A percentile compares a stretch with the other conserved stretches of the same genome.
phyloP scores from a whole-genome alignment of 2,113 vertebrate genomes.

The Aix galericulata region DNA sequence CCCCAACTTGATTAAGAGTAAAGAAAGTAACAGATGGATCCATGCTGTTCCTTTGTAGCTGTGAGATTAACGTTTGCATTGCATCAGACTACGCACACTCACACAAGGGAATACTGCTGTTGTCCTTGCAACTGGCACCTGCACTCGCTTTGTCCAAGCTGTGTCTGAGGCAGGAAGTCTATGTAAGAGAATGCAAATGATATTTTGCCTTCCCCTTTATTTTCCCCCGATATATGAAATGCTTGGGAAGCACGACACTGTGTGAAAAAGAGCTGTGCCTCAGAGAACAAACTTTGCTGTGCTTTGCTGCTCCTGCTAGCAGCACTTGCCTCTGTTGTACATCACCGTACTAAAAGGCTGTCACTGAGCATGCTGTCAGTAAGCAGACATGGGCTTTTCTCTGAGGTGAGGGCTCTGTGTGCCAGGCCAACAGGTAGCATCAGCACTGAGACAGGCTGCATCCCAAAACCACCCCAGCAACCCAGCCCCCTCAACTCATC shows the following conservation, averaged over 20 bases:
- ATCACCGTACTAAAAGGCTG: neutral
- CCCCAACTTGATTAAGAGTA: slow-evolving; percentile 27
- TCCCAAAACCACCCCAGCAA: rapidly evolving
- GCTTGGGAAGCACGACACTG: rapidly evolving
- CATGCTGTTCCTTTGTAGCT: slow-evolving; percentile 68
- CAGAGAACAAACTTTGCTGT: neutral
- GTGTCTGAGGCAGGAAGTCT: neutral
- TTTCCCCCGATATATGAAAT: rapidly evolving
- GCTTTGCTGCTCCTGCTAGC: neutral
- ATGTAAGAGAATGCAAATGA: neutral
- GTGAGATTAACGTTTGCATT: slow-evolving; percentile 46
- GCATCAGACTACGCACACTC: neutral
- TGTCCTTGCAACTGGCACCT: slow-evolving; percentile 23
- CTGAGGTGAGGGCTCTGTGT: neutral
- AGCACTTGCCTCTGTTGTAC: neutral
- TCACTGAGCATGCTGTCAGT: rapidly evolving
- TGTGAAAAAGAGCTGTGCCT: neutral
- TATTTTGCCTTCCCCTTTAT: neutral
- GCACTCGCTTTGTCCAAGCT: neutral
- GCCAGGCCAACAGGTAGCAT: neutral
- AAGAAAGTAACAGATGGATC: slow-evolving; percentile 37
- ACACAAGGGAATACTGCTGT: neutral
- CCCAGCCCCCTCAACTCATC: neutral
- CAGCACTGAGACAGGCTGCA: rapidly evolving
- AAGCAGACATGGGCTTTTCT: neutral